Conservation (phyloP, 2,888 invertebrate genomes). For the Podotricha telesiphe region DNA sequence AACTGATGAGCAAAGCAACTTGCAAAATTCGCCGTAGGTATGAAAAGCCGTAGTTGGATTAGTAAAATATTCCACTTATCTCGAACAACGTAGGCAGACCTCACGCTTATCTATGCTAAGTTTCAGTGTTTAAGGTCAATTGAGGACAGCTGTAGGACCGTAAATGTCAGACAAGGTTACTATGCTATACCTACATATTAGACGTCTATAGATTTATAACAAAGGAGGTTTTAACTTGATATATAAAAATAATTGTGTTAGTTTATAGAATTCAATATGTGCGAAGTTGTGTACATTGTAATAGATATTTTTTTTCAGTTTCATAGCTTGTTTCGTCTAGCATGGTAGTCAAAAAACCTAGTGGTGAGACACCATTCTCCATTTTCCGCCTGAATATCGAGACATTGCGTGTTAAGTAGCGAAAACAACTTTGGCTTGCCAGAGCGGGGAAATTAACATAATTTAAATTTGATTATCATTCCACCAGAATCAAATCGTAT, state of each 20-base stretch:
- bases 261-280: background rate
- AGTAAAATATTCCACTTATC: conserved; percentile 38
- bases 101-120: conserved; percentile 48
- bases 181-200: conserved; percentile 4
- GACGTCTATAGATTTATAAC: conserved; percentile 17
- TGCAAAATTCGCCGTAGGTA: background rate
- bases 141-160: conserved; percentile 46
- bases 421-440: no score
- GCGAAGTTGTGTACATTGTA: background rate
- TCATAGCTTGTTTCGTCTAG: no score
- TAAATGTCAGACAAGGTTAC: conserved; percentile 47
- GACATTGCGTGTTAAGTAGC: no score
- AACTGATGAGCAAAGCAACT: background rate
- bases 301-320: no score
- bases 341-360: no score
- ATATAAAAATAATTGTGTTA: background rate
- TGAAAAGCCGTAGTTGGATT: conserved; percentile 23
- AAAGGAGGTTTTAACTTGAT: background rate
- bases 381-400: no score
- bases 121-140: conserved; percentile 47
- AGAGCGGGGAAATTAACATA: no score
- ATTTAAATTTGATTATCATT: no score
- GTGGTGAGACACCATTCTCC: no score
- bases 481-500: no score
- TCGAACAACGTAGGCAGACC: conserved; percentile 39